Conservation (phyloP, 2,113 vertebrate genomes). For the Cebus imitator region DNA sequence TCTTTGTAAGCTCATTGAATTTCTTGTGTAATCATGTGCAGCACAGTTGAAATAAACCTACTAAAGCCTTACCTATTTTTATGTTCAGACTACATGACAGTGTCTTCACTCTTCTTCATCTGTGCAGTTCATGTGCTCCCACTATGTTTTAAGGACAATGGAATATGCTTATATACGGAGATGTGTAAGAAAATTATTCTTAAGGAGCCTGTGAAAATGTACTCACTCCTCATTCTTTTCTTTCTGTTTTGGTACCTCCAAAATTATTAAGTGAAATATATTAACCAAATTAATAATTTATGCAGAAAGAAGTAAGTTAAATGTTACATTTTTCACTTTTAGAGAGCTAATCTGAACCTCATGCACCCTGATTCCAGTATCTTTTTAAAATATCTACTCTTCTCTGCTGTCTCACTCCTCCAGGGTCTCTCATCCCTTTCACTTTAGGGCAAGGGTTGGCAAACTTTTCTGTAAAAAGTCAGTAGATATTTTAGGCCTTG, state of each 20-base stretch:
- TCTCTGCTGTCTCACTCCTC: neutral
- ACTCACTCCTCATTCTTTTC: conserved; percentile 12
- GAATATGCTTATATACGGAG: neutral
- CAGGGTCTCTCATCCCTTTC: neutral
- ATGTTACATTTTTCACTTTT: neutral
- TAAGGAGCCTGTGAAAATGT: neutral
- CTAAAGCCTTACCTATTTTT: neutral
- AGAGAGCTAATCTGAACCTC: neutral
- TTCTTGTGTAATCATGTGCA: neutral
- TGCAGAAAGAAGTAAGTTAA: neutral
- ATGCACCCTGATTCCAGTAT: neutral
- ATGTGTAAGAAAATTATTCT: neutral
- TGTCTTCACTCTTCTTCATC: neutral
- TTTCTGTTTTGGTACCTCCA: neutral
- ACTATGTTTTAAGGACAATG: neutral
- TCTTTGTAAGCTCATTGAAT: conserved; percentile 21
- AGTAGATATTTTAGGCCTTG: conserved; percentile 27
- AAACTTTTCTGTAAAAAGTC: neutral
- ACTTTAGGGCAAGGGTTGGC: neutral
- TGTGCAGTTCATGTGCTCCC: neutral
- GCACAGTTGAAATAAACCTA: neutral
- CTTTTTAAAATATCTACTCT: neutral
- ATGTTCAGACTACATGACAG: neutral
- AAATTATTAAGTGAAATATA: conserved; percentile 19
- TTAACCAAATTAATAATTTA: neutral